Evolutionary conservation across 1,140 invertebrate genomes (phyloP), one percentile per base, ranked within the genome.

Genomic region (Drosophila sp.): DNA sequence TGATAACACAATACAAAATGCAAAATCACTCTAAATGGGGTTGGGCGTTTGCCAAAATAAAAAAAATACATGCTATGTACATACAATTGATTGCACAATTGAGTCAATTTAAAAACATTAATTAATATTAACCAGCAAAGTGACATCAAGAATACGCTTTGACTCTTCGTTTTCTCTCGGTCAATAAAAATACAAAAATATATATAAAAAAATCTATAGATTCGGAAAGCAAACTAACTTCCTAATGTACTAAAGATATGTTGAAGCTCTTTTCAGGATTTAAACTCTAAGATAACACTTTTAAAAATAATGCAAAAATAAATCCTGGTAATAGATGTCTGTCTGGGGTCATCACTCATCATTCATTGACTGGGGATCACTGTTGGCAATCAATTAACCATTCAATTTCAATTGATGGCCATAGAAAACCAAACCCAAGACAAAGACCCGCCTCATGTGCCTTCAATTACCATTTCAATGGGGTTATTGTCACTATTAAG

Each of bases 61-160:
- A 27, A 10, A 4, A 60, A 1, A 71, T 66, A 78, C 41, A 38
- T 38, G 35, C 8, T 10, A 38, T 11, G 33, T 32, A 62, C 80
- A 63, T 70, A 70, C 60, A 64, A 66, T 86, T 58, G 71, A 75
- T 71, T 75, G 60, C 60, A 55, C 57, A 86, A 74, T 72, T 54
- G 25, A 30, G 23, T 71, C 40, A 64, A 76, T 76, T 78, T 33
- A 67, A 55, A 67, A 41, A 44, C 57, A 68, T 23, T 62, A 62
- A 75, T 76, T 63, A 62, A 76, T 58, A 62, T 63, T 5, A 23
- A 44, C 7, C 38, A 25, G 5, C 40, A 54, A 29, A 17, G 3
- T 5, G 64, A 10, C 27, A 57, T 50, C n/a, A 10, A 23, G 17
- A 23, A 57, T 33, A 7, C 6, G 11, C n/a, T 33, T 23, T n/a